Percentiles rank a stretch among this genome's conserved stretches.
These are phyloP conservation scores for Calameuta pallipes DNA, from an alignment of 2,888 invertebrate species.

Conservation along the genomic window DNA sequence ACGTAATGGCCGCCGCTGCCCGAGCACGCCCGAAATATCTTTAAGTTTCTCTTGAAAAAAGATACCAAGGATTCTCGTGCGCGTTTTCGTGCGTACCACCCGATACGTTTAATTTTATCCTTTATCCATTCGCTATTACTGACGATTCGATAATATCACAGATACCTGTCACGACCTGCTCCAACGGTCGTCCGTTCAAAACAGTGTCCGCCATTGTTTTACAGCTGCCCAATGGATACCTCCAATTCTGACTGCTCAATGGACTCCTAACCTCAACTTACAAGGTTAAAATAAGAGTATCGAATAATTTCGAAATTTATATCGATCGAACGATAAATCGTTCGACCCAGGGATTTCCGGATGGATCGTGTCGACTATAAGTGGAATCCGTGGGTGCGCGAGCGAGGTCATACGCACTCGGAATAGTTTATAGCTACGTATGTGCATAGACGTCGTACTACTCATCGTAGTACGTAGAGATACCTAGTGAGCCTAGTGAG, in stretches of 20 bases:
- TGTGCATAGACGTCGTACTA: neutral
- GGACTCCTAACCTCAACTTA: neutral
- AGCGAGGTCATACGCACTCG: slow-evolving; percentile 41
- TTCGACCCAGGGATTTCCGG: neutral
- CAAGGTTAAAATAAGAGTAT: neutral
- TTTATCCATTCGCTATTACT: too few species aligned
- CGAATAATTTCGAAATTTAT: neutral
- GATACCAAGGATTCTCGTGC: neutral
- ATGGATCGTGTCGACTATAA: slow-evolving; percentile 15
- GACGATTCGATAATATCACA: neutral
- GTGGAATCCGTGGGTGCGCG: slow-evolving; percentile 36
- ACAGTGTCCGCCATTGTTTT: slow-evolving; percentile 44
- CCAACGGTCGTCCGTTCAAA: slow-evolving; percentile 43
- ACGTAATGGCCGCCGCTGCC: neutral
- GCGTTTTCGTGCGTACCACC: too few species aligned
- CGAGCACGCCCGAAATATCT: neutral
- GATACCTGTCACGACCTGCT: neutral
- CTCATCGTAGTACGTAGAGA: neutral
- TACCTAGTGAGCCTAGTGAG: neutral
- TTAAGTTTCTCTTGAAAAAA: neutral
- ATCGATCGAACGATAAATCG: neutral
- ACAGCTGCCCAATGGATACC: slow-evolving; percentile 49
- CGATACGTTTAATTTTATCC: too few species aligned
- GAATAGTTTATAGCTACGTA: slow-evolving; percentile 31
- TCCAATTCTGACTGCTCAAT: neutral